phyloP scores from a whole-genome alignment of 1,140 invertebrate species.

The Drosophila rufa region DNA sequence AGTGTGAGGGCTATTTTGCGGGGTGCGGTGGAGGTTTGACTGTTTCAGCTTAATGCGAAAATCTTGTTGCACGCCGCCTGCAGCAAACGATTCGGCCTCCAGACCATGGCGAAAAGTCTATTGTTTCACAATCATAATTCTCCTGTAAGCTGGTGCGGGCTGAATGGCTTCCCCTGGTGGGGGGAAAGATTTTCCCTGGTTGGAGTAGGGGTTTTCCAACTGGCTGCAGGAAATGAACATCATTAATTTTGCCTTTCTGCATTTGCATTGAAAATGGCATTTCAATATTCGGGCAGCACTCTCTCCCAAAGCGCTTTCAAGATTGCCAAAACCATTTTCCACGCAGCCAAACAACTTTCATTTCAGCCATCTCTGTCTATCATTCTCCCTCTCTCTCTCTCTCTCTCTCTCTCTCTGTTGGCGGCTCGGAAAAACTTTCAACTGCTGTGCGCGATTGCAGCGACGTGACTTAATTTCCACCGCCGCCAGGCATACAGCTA shows the following conservation, averaged over 20 bases:
- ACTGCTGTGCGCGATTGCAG: slow-evolving; percentile 79
- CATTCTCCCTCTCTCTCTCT: neutral
- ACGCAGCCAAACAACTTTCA: slow-evolving; percentile 27
- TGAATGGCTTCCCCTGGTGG: slow-evolving; percentile 16
- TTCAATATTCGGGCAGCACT: slow-evolving; percentile 63
- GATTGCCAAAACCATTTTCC: slow-evolving; percentile 60
- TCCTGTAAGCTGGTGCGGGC: slow-evolving; percentile 68
- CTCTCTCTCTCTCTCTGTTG: neutral
- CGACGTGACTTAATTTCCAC: slow-evolving; percentile 84
- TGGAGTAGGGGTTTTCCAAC: slow-evolving; percentile 3
- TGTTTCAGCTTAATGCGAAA: slow-evolving; percentile 76
- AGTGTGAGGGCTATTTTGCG: neutral
- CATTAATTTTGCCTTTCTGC: slow-evolving; percentile 81
- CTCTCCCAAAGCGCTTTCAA: slow-evolving; percentile 56
- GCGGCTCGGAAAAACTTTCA: slow-evolving; percentile 50
- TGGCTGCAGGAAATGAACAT: slow-evolving; percentile 76
- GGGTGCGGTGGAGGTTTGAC: slow-evolving; percentile 18
- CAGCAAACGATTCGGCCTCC: slow-evolving; percentile 51
- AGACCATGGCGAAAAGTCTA: slow-evolving; percentile 73
- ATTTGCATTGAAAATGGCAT: slow-evolving; percentile 82
- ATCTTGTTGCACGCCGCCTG: slow-evolving; percentile 78
- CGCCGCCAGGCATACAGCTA: slow-evolving; percentile 69
- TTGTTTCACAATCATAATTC: slow-evolving; percentile 82
- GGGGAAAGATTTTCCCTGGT: neutral
- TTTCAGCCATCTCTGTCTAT: slow-evolving; percentile 11